Percentiles rank a stretch among this genome's conserved stretches.
Conservation (phyloP, 2,888 invertebrate species). For the Hirtodrosophila confusa region DNA sequence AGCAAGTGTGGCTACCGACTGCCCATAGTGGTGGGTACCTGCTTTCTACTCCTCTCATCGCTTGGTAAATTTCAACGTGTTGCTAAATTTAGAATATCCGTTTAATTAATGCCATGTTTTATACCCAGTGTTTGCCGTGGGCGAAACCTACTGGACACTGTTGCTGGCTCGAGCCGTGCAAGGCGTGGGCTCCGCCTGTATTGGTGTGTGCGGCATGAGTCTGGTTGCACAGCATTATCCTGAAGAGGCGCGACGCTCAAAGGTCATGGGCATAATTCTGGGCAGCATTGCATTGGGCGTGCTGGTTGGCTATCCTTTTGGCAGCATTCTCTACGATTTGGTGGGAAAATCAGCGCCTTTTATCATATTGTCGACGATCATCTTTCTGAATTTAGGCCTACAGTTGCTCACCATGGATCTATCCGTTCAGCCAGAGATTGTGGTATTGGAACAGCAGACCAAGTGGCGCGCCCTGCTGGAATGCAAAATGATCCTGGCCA, state of each 20-base stretch:
- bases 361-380: conserved; percentile 87
- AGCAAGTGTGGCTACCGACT: conserved; percentile 88
- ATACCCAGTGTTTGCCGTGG: conserved; percentile 89
- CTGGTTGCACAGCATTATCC: conserved; percentile 87
- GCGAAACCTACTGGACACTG: conserved; percentile 88
- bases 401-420: conserved; percentile 82
- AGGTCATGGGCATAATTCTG: conserved; percentile 92
- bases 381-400: conserved; percentile 85
- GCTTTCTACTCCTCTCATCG: conserved; percentile 88
- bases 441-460: conserved; percentile 70
- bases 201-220: conserved; percentile 92
- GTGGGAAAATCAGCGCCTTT: conserved; percentile 91
- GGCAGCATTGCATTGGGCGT: conserved; percentile 93
- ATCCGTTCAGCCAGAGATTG: conserved; percentile 80
- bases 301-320: conserved; percentile 92
- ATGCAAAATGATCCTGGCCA: conserved; percentile 87
- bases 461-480: conserved; percentile 86
- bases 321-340: conserved; percentile 90
- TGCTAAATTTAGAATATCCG: conserved; percentile 3
- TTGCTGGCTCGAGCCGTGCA: conserved; percentile 91
- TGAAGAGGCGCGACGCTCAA: conserved; percentile 85
- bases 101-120: conserved; percentile 30
- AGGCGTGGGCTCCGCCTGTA: conserved; percentile 92
- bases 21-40: conserved; percentile 89
- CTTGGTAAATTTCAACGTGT: conserved; percentile 86